Percentiles rank a stretch among this genome's conserved stretches.
Evolutionary conservation across 1,140 invertebrate genomes (phyloP).

Genomic region (Aricia agestis): DNA sequence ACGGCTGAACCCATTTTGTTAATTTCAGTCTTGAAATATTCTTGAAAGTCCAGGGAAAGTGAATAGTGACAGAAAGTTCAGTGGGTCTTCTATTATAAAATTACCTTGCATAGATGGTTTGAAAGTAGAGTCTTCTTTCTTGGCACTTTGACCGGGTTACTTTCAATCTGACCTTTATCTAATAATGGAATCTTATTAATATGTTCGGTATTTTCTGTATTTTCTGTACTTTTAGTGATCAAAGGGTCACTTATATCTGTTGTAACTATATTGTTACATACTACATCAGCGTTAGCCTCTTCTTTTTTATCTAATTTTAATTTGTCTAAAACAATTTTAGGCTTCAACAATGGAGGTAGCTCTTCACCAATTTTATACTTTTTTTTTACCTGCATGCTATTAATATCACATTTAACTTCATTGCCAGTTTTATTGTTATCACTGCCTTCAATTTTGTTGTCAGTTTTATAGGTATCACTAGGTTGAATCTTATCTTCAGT

Average conservation of each 20-base stretch:
- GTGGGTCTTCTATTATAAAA: background rate
- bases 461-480: no score
- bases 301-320: slow-evolving; percentile 21
- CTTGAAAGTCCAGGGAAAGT: no score
- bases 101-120: slow-evolving; percentile 41
- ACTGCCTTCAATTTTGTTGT: no score
- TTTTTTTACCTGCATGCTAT: slow-evolving; percentile 22
- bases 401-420: no score
- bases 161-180: background rate
- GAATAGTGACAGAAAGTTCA: background rate
- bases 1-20: no score
- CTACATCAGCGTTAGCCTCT: background rate
- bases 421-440: no score
- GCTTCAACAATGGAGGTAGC: slow-evolving; percentile 44
- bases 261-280: background rate
- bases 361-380: slow-evolving; percentile 40
- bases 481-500: background rate
- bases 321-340: slow-evolving; percentile 43
- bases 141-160: background rate
- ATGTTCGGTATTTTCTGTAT: background rate
- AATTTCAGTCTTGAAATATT: no score
- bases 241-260: background rate
- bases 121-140: slow-evolving; percentile 47
- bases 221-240: background rate
- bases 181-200: background rate